phyloP scores from a whole-genome alignment of 2,113 vertebrate species.

The Glaucidium brasilianum region DNA sequence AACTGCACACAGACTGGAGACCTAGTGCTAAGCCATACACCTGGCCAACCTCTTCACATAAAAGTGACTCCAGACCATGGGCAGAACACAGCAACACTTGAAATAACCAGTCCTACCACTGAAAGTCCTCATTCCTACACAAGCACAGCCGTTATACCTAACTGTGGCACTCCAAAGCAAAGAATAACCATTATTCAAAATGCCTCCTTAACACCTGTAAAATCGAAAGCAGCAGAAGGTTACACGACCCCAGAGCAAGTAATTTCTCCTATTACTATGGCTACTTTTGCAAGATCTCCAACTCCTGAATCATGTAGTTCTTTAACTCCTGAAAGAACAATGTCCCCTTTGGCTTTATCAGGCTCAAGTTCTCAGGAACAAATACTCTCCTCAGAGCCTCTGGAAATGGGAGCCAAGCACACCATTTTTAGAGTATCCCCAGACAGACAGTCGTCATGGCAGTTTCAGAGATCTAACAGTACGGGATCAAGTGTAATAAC shows the following conservation, averaged over 20 bases:
- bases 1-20: constrained; percentile 86
- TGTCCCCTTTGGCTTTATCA: constrained; percentile 88
- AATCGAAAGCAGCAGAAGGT: constrained; percentile 81
- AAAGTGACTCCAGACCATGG: constrained; percentile 94
- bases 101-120: constrained; percentile 89
- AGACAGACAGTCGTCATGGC: constrained; percentile 88
- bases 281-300: constrained; percentile 83
- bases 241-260: constrained; percentile 80
- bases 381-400: constrained; percentile 77
- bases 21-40: constrained; percentile 88
- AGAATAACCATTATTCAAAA: constrained; percentile 97
- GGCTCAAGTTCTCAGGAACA: constrained; percentile 82
- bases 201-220: constrained; percentile 80
- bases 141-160: constrained; percentile 95
- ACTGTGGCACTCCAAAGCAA: constrained; percentile 90
- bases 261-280: constrained; percentile 82
- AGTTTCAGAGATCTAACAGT: constrained; percentile 92
- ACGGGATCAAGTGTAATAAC: constrained; percentile 92
- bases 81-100: constrained; percentile 90
- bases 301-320: constrained; percentile 90
- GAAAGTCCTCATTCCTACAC: constrained; percentile 89
- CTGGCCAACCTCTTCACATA: constrained; percentile 93
- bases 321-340: constrained; percentile 87
- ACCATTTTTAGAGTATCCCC: constrained; percentile 89
- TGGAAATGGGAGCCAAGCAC: constrained; percentile 85